Evolutionary conservation across 2,113 vertebrate species (phyloP).

Genomic region (Campylomormyrus tamandua): DNA sequence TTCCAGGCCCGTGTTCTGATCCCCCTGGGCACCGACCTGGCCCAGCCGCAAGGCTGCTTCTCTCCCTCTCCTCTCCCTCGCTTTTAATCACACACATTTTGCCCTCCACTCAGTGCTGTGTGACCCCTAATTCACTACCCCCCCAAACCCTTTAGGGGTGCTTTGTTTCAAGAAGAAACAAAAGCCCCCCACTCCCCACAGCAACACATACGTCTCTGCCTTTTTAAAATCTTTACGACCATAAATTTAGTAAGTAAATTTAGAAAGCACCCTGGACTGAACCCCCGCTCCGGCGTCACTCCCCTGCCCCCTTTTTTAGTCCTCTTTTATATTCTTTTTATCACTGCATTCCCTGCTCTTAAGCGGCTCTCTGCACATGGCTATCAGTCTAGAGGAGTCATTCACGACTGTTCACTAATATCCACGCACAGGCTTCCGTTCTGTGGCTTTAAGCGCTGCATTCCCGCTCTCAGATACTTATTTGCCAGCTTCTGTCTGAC

Average conservation of each 20-base stretch:
- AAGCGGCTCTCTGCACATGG: background rate
- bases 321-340: background rate
- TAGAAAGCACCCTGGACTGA: background rate
- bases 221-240: background rate
- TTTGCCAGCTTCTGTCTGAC: slow-evolving; percentile 6
- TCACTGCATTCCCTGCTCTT: background rate
- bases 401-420: background rate
- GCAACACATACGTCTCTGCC: slow-evolving; percentile 24
- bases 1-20: background rate
- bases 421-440: background rate
- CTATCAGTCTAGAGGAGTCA: background rate
- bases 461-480: background rate
- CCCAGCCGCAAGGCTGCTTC: slow-evolving; percentile 10
- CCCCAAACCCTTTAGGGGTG: slow-evolving; percentile 17
- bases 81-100: slow-evolving; percentile 60
- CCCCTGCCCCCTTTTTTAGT: background rate
- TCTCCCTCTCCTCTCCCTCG: slow-evolving; percentile 13
- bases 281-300: background rate
- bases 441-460: background rate
- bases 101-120: slow-evolving; percentile 26
- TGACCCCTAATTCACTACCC: slow-evolving; percentile 20
- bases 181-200: slow-evolving; percentile 43
- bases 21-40: background rate
- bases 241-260: background rate
- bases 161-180: slow-evolving; percentile 48